Percentiles rank a stretch among this genome's conserved stretches.
phyloP scores from a whole-genome alignment of 2,113 vertebrate species.

The Ophiodon elongatus region DNA sequence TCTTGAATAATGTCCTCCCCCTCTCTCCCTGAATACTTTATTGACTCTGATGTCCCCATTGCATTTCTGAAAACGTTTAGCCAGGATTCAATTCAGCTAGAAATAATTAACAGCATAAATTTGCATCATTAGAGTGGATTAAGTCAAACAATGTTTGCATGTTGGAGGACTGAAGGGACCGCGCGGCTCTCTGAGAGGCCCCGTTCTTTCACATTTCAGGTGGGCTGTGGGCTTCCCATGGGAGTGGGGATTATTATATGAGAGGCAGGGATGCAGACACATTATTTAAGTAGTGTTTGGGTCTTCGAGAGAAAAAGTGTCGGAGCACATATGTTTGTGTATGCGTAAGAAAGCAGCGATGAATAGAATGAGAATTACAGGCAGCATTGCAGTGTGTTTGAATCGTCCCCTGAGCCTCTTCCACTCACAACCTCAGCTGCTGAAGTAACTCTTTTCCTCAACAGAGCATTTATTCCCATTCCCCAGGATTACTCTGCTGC shows the following conservation, averaged over 20 bases:
- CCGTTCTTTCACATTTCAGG: slow-evolving; percentile 31
- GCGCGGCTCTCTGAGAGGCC: slow-evolving; percentile 29
- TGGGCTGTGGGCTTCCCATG: slow-evolving; percentile 16
- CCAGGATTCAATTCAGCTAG: slow-evolving; percentile 61
- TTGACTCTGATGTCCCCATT: slow-evolving; percentile 67
- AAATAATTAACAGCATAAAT: slow-evolving; percentile 83
- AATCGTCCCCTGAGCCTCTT: slow-evolving; percentile 43
- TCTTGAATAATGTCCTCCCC: slow-evolving; percentile 66
- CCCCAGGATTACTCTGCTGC: slow-evolving; percentile 29
- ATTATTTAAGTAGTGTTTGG: slow-evolving; percentile 15
- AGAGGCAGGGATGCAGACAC: background rate
- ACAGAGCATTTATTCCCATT: slow-evolving; percentile 51
- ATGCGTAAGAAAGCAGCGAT: background rate
- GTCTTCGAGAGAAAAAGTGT: background rate
- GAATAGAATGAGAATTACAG: slow-evolving; percentile 17
- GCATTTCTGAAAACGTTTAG: slow-evolving; percentile 70
- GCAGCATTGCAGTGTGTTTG: slow-evolving; percentile 13
- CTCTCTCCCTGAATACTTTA: slow-evolving; percentile 60
- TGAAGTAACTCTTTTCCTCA: slow-evolving; percentile 34
- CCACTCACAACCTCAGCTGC: slow-evolving; percentile 38
- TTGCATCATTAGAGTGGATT: slow-evolving; percentile 80
- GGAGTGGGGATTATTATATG: slow-evolving; percentile 33
- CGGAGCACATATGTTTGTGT: background rate
- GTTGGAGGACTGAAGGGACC: slow-evolving; percentile 59
- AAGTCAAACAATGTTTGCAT: slow-evolving; percentile 77